Evolutionary conservation across 2,888 invertebrate genomes (phyloP), one percentile per base, ranked within the genome.

Genomic region (Gryllus longicercus): DNA sequence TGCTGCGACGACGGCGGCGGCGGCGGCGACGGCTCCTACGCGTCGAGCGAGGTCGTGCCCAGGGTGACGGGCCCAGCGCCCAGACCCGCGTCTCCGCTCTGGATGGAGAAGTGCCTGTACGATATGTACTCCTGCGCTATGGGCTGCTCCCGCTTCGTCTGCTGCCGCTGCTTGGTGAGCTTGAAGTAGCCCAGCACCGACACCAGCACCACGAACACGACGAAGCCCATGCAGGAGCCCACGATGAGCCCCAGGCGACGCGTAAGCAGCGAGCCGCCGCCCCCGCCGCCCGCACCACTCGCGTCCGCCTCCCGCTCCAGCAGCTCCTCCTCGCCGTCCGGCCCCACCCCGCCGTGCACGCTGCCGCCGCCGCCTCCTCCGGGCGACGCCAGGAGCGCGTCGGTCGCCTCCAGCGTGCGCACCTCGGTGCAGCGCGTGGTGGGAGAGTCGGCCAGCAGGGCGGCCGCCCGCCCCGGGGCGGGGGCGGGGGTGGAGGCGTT

Each of bases 131-230:
- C 94, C 11, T 94, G 94, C 18, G 93, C 92, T 85, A 93, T 89
- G 18, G 91, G 90, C 84, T 90, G 89, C 81, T 93, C 92, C 80
- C 93, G 88, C 87, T 95, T 95, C 12, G 92, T 91, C 49, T 92
- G 92, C 82, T 92, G 92, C 83, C 94, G 90, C 85, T 95, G 92
- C 87, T 96, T 95, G 87, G 96, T 94, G 82, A 95, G 91, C 87
- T 96, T 95, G 82, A 95, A 91, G 86, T 95, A 95, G 50, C 94
- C 95, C 83, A 96, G 89, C 77, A 93, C 92, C n/a, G 95, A 94
- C 80, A 95, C 93, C 85, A 96, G 89, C 50, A 95, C 92, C 79
- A 96, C 91, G 86, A 96, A 95, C 78, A 96, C 94, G 82, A 95
- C 91, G 85, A 95, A 93, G 79, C 95, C 95, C 89, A 96, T 92